Evolutionary conservation across 2,113 vertebrate species (phyloP).

Genomic region (Origma solitaria): DNA sequence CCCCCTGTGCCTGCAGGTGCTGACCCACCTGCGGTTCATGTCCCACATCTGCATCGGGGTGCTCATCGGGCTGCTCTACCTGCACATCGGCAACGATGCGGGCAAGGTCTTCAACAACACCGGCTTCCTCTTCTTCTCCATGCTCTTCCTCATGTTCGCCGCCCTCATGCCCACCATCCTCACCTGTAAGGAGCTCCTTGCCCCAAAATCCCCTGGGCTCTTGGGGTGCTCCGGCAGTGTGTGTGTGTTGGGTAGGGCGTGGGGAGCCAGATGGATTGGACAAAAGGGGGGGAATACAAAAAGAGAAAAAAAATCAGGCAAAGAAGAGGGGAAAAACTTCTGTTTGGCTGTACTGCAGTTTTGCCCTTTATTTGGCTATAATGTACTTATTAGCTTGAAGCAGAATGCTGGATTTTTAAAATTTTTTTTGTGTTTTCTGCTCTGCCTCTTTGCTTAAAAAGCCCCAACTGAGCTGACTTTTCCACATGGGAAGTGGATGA

Average conservation of each 20-base stretch:
- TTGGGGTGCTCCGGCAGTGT: not conserved
- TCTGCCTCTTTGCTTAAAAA: not conserved
- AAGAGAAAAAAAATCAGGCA: not conserved
- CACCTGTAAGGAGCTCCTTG: constrained; percentile 83
- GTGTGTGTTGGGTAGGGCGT: not conserved
- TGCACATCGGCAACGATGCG: constrained; percentile 94
- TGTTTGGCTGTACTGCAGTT: not conserved
- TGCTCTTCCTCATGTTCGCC: constrained; percentile 98
- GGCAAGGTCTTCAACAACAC: constrained; percentile 99
- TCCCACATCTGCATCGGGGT: constrained; percentile 92
- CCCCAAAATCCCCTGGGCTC: not conserved
- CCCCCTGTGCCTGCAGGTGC: constrained; percentile 73
- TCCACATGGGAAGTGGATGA: not conserved
- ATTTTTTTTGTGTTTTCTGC: not conserved
- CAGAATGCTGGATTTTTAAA: not conserved
- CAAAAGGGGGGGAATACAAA: not conserved
- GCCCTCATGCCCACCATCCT: constrained; percentile 97
- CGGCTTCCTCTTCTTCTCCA: constrained; percentile 98
- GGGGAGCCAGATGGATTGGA: not conserved
- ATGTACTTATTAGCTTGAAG: not conserved
- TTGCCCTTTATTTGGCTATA: not conserved
- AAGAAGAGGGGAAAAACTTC: rapidly evolving
- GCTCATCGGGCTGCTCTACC: constrained; percentile 94
- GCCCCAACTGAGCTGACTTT: not conserved
- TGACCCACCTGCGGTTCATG: constrained; percentile 94